A percentile compares a stretch with the other conserved stretches of the same genome.
phyloP scores from a whole-genome alignment of 2,113 vertebrate species.

The Amblyopsis rosae region DNA sequence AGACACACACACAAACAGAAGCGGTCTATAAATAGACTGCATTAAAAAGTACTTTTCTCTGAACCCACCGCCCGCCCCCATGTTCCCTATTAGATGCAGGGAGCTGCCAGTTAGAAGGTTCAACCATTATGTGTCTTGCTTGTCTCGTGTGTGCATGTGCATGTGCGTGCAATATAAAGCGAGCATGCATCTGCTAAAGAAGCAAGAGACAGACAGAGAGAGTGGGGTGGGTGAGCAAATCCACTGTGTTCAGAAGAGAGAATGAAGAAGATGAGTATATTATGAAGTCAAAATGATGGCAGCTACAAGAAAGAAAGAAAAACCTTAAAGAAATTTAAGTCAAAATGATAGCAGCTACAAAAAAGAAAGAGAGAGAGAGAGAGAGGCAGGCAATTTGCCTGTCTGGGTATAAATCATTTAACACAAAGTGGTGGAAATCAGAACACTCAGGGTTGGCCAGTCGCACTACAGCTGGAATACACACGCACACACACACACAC shows the following conservation, averaged over 20 bases:
- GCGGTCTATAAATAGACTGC: slow-evolving; percentile 43
- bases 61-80: background rate
- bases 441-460: slow-evolving; percentile 30
- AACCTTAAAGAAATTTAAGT: slow-evolving; percentile 15
- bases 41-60: slow-evolving; percentile 43
- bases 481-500: slow-evolving; percentile 17
- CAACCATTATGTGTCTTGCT: too few relatives aligned
- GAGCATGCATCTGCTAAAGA: too few relatives aligned
- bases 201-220: background rate
- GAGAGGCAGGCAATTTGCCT: slow-evolving; percentile 43
- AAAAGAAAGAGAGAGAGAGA: slow-evolving; percentile 5
- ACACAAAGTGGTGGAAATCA: slow-evolving; percentile 46
- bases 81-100: slow-evolving; percentile 8
- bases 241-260: background rate
- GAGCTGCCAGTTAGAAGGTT: background rate
- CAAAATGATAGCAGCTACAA: too few relatives aligned
- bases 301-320: background rate
- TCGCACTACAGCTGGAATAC: slow-evolving; percentile 22
- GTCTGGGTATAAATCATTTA: slow-evolving; percentile 63
- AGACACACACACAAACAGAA: slow-evolving; percentile 1
- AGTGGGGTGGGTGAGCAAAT: background rate
- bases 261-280: background rate
- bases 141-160: background rate
- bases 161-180: background rate
- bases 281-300: background rate